A percentile compares a stretch with the other conserved stretches of the same genome.
Conservation (phyloP, 2,113 vertebrate genomes). For the Madoqua kirkii region DNA sequence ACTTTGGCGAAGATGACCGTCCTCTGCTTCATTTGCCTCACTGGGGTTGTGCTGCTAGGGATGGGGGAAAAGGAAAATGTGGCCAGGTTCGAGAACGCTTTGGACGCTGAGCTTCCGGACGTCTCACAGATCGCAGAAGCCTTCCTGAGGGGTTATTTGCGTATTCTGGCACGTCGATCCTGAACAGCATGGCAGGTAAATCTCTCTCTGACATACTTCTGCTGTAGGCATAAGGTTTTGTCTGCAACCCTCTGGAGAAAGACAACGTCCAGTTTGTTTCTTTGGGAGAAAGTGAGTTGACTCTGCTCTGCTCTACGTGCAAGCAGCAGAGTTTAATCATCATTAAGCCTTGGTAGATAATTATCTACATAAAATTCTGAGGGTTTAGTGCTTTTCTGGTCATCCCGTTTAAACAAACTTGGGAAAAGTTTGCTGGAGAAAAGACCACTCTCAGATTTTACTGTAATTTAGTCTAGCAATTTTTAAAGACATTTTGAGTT, state of each 20-base stretch:
- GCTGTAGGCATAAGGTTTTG: neutral
- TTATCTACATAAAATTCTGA: neutral
- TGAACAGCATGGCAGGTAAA: constrained; percentile 80
- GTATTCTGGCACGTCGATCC: constrained; percentile 71
- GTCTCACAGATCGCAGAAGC: constrained; percentile 70
- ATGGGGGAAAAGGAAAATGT: constrained; percentile 61
- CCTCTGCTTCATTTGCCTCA: constrained; percentile 69
- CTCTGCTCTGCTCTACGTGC: neutral
- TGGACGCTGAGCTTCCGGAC: constrained; percentile 60
- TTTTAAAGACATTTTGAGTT: neutral
- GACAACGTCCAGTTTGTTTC: neutral
- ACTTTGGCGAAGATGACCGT: constrained; percentile 77
- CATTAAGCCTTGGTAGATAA: neutral
- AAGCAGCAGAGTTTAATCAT: neutral
- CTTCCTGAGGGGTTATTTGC: constrained; percentile 79
- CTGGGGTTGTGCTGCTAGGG: constrained; percentile 67
- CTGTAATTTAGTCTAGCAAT: neutral
- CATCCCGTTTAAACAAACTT: neutral
- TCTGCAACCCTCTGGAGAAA: neutral
- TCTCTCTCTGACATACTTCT: neutral
- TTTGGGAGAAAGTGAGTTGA: neutral
- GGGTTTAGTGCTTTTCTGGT: neutral
- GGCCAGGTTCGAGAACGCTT: constrained; percentile 66
- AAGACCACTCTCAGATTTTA: neutral
- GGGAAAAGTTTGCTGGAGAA: neutral